These are phyloP conservation scores for Alligator mississippiensis DNA, from an alignment of 2,113 vertebrate genomes.

Conservation along the genomic window DNA sequence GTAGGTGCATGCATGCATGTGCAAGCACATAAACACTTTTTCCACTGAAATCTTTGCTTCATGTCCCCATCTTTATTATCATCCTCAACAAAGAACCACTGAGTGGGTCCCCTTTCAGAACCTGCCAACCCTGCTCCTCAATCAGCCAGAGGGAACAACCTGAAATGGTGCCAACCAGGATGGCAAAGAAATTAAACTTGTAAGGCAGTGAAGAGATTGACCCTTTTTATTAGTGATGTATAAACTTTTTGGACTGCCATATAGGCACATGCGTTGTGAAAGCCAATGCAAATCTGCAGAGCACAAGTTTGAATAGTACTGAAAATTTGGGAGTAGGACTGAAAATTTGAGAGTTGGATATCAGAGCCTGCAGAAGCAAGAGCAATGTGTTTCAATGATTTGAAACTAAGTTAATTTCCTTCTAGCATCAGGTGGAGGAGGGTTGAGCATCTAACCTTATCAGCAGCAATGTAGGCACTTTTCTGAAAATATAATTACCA, in stretches of 20 bases:
- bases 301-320: background rate
- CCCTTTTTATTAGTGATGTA: background rate
- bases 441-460: background rate
- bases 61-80: background rate
- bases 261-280: background rate
- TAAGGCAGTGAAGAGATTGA: background rate
- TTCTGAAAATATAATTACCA: conserved; percentile 2
- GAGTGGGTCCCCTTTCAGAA: background rate
- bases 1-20: no score
- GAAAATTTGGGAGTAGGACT: background rate
- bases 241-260: background rate
- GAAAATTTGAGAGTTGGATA: background rate
- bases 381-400: background rate
- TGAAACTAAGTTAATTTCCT: conserved; percentile 10
- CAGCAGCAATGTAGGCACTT: background rate
- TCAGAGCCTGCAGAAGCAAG: background rate
- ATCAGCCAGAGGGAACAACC: background rate
- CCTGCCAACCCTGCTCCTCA: background rate
- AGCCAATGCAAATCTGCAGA: background rate
- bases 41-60: background rate
- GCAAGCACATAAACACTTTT: background rate
- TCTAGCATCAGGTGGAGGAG: background rate
- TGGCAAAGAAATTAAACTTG: no score
- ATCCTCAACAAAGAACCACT: background rate
- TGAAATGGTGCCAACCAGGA: background rate